Evolutionary conservation across 2,113 vertebrate genomes (phyloP).

Genomic region (Rhabdornis inornatus): DNA sequence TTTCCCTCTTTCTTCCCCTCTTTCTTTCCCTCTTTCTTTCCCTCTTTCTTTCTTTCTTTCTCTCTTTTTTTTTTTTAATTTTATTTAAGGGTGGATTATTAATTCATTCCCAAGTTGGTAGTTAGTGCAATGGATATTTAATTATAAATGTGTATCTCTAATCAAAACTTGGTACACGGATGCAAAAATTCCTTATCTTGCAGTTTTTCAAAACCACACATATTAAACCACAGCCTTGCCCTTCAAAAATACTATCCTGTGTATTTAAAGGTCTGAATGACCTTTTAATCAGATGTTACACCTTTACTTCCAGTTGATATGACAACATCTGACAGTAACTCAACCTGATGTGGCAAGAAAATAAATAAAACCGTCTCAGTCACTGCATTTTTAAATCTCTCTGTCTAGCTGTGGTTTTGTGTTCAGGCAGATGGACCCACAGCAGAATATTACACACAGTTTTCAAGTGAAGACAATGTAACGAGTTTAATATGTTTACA

Average conservation of each 20-base stretch:
- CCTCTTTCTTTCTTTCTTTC: not conserved
- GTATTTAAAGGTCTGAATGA: slow-evolving; percentile 54
- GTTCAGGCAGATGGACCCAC: not conserved
- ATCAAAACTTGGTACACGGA: not conserved
- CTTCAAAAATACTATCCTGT: slow-evolving; percentile 35
- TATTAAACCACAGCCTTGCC: slow-evolving; percentile 15
- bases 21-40: too few relatives aligned
- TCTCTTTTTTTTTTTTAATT: not conserved
- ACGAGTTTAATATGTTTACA: not conserved
- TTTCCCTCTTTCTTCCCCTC: too few relatives aligned
- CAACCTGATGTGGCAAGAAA: slow-evolving; percentile 13
- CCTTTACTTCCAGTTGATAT: slow-evolving; percentile 48
- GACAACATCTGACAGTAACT: slow-evolving; percentile 25
- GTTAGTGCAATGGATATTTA: not conserved
- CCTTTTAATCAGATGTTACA: slow-evolving; percentile 53
- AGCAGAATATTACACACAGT: not conserved
- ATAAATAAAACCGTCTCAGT: slow-evolving; percentile 42
- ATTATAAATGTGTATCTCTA: slow-evolving; percentile 22
- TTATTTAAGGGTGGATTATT: not conserved
- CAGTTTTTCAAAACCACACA: not conserved
- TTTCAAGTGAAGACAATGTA: slow-evolving; percentile 24
- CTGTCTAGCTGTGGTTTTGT: slow-evolving; percentile 1
- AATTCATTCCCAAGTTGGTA: not conserved
- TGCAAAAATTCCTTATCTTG: not conserved
- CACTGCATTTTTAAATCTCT: slow-evolving; percentile 10